phyloP scores from a whole-genome alignment of 2,888 invertebrate species.

The Atrina japonica region DNA sequence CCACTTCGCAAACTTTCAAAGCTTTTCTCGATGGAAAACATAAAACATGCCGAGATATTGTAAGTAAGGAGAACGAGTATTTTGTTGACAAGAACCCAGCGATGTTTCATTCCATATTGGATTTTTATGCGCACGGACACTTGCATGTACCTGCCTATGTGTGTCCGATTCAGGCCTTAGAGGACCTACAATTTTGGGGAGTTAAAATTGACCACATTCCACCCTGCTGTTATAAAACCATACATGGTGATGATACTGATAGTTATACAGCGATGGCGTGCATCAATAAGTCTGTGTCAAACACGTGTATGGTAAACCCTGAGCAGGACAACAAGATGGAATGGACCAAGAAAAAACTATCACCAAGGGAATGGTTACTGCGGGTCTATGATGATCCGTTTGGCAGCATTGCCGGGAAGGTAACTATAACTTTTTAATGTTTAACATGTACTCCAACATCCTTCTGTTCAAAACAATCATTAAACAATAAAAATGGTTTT shows the following conservation, averaged over 20 bases:
- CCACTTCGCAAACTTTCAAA: neutral
- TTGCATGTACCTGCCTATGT: constrained; percentile 1
- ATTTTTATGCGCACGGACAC: constrained; percentile 1
- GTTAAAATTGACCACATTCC: neutral
- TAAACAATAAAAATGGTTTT: too few species aligned
- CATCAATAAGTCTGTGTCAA: neutral
- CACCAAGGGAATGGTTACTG: too few species aligned
- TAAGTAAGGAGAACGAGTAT: neutral
- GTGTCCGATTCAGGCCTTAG: constrained; percentile 7
- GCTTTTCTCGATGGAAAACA: neutral
- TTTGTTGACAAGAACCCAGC: constrained; percentile 8
- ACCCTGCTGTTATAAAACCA: constrained; percentile 3
- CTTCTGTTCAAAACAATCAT: too few species aligned
- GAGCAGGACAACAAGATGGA: too few species aligned
- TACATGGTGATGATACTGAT: constrained; percentile 1
- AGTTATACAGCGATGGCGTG: constrained; percentile 2
- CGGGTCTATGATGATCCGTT: neutral
- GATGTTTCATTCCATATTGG: constrained; percentile 8
- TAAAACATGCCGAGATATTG: neutral
- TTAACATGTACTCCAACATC: too few species aligned
- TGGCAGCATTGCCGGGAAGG: constrained; percentile 5
- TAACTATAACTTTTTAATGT: neutral
- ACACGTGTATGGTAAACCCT: too few species aligned
- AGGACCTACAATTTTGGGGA: constrained; percentile 15
- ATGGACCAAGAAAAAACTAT: too few species aligned